phyloP scores from a whole-genome alignment of 2,888 invertebrate species.

The Coremacera marginata region DNA sequence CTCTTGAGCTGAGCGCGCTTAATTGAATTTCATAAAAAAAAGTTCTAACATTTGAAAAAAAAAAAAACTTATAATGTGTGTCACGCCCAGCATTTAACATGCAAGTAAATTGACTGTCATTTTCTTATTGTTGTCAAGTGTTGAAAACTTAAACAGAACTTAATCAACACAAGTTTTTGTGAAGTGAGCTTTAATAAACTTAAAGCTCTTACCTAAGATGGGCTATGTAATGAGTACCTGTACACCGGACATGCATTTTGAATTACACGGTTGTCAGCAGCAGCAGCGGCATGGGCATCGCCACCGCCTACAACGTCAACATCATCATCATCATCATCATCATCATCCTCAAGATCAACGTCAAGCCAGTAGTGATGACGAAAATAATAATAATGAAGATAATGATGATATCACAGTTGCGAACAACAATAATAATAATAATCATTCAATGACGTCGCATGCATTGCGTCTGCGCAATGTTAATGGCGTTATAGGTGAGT shows the following conservation, averaged over 20 bases:
- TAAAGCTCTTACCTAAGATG: slow-evolving; percentile 67
- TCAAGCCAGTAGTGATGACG: not conserved
- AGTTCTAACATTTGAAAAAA: no score
- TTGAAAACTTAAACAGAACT: not conserved
- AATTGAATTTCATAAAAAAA: no score
- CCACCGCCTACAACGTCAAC: not conserved
- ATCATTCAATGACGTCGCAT: not conserved
- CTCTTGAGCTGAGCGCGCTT: no score
- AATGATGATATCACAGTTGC: not conserved
- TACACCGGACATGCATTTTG: slow-evolving; percentile 74
- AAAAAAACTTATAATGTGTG: no score
- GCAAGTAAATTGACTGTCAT: not conserved
- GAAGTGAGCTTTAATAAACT: no score
- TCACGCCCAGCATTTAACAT: no score
- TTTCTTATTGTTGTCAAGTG: not conserved
- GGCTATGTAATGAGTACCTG: slow-evolving; percentile 81
- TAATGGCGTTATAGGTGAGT: slow-evolving; percentile 27
- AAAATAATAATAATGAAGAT: slow-evolving; percentile 14
- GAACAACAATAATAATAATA: not conserved
- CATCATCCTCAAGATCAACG: slow-evolving; percentile 1
- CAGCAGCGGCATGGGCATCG: not conserved
- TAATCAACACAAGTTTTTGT: no score
- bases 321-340: not conserved
- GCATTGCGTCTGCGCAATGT: slow-evolving; percentile 18
- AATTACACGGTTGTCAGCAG: slow-evolving; percentile 14